phyloP scores from a whole-genome alignment of 2,797 vertebrate genomes.

The Hipposideros larvatus region DNA sequence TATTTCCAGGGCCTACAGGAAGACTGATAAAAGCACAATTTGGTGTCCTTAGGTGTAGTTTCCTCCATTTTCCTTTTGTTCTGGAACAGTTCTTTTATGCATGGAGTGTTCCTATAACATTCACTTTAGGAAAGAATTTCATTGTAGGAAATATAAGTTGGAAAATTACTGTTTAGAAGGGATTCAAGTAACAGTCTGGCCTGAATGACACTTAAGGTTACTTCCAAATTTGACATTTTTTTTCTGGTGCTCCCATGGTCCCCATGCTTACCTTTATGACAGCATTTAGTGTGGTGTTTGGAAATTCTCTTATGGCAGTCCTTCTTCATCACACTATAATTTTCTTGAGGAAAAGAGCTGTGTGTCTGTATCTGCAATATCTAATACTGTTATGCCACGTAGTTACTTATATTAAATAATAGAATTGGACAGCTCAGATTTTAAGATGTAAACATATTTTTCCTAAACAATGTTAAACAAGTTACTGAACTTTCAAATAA shows the following conservation, averaged over 20 bases:
- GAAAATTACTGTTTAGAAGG: not conserved
- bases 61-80: not conserved
- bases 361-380: not conserved
- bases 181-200: not conserved
- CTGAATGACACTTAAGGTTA: not conserved
- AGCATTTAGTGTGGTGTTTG: not conserved
- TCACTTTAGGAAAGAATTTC: not conserved
- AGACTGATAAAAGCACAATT: too few relatives aligned
- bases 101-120: not conserved
- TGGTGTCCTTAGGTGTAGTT: not conserved
- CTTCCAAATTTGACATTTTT: not conserved
- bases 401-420: not conserved
- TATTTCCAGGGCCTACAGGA: not conserved
- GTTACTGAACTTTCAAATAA: constrained; percentile 3
- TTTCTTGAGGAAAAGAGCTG: not conserved
- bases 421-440: constrained; percentile 5
- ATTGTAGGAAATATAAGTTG: not conserved
- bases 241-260: not conserved
- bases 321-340: not conserved
- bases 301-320: not conserved
- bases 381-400: not conserved
- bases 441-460: constrained; percentile 2
- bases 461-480: not conserved
- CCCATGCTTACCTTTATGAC: not conserved
- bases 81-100: not conserved